phyloP scores from a whole-genome alignment of 53 echinoderm and acorn worm species.

The Stichopus horrens region DNA sequence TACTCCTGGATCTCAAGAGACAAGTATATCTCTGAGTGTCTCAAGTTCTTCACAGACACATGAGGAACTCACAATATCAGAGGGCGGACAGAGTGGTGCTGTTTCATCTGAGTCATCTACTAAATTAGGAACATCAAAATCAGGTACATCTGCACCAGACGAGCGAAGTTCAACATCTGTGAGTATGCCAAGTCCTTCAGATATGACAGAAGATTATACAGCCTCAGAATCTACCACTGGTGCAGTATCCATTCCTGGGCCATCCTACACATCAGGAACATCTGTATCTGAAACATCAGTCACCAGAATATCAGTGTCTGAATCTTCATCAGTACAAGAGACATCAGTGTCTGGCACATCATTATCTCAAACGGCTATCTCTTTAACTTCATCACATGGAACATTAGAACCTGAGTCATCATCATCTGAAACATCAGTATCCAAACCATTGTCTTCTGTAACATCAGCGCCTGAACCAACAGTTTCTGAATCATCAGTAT shows the following conservation, averaged over 20 bases:
- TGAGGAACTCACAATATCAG: too few species aligned
- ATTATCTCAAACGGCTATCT: too few species aligned
- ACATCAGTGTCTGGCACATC: not conserved
- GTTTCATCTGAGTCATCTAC: not conserved
- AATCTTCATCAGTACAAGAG: not conserved
- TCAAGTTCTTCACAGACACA: too few species aligned
- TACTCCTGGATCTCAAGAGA: not conserved
- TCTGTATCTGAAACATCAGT: not conserved
- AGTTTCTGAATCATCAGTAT: too few species aligned
- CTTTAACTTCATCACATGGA: not conserved
- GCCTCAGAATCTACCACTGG: not conserved
- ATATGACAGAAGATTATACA: constrained; percentile 38
- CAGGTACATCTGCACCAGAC: not conserved
- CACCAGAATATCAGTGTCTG: not conserved
- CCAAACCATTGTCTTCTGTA: too few species aligned
- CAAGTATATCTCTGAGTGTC: not conserved
- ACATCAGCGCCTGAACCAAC: too few species aligned
- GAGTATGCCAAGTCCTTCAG: not conserved
- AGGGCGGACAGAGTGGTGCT: too few species aligned
- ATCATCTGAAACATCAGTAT: too few species aligned
- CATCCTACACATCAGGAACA: not conserved
- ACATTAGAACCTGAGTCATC: too few species aligned
- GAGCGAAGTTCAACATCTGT: not conserved
- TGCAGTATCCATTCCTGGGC: not conserved
- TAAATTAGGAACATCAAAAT: not conserved